phyloP scores from a whole-genome alignment of 2,888 invertebrate species.

The Melanophora roralis region DNA sequence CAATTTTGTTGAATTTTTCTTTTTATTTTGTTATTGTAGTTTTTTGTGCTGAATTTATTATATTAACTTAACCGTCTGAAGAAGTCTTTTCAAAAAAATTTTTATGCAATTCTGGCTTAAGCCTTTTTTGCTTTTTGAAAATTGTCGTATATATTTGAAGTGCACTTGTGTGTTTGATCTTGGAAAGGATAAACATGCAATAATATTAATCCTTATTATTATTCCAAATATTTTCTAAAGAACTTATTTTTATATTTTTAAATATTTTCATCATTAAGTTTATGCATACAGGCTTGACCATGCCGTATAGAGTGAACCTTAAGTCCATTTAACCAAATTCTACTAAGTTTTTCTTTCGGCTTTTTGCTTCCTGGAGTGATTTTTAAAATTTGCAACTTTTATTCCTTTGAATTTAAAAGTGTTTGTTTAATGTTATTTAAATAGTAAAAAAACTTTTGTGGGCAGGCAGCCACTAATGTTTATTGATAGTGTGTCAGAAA shows the following conservation, averaged over 20 bases:
- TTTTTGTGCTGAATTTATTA: conserved; percentile 16
- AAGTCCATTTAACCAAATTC: too few relatives aligned
- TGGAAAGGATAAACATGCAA: too few relatives aligned
- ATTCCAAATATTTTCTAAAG: too few relatives aligned
- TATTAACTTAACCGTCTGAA: conserved; percentile 4
- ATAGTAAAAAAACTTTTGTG: conserved; percentile 13
- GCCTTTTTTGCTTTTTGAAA: not conserved
- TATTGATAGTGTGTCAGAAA: not conserved
- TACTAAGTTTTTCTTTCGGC: too few relatives aligned
- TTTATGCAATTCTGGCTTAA: not conserved
- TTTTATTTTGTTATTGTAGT: not conserved
- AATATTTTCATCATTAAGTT: too few relatives aligned
- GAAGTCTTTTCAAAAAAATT: not conserved
- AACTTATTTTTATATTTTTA: too few relatives aligned
- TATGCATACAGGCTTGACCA: too few relatives aligned
- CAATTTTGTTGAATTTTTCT: not conserved
- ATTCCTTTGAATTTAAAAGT: conserved; percentile 6
- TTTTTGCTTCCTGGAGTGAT: not conserved
- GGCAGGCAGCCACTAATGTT: conserved; percentile 14
- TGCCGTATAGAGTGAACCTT: too few relatives aligned
- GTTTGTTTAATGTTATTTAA: conserved; percentile 35
- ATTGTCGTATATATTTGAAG: too few relatives aligned
- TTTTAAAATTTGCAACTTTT: conserved; percentile 1
- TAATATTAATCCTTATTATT: too few relatives aligned
- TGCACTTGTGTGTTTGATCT: too few relatives aligned